Evolutionary conservation across 64 coral and sea anemone genomes (phyloP).

Genomic region (Acropora tenuis): DNA sequence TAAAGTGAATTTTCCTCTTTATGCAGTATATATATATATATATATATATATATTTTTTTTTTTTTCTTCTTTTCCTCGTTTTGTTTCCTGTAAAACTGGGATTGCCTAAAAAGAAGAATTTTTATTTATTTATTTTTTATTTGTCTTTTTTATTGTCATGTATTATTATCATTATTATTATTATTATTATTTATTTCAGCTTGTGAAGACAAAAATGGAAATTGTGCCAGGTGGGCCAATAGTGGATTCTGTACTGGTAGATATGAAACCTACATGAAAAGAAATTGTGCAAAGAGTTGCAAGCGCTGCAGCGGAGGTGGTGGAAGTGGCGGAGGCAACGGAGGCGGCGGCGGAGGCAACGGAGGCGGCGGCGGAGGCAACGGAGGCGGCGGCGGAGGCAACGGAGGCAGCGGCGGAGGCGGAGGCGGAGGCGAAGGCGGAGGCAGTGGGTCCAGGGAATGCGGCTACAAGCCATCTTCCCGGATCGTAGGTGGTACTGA

Average conservation of each 20-base stretch:
- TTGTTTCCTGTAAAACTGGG: too few species aligned
- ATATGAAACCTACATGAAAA: constrained; percentile 31
- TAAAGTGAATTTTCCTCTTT: too few species aligned
- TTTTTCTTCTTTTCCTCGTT: too few species aligned
- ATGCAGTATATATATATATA: too few species aligned
- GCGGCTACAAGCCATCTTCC: constrained; percentile 59
- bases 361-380: background rate
- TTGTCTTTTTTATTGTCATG: too few species aligned
- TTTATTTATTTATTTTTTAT: too few species aligned
- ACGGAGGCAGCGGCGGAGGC: background rate
- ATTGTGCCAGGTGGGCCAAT: background rate
- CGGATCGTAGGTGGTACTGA: constrained; percentile 72
- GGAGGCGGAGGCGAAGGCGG: constrained; percentile 1
- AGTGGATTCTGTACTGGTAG: constrained; percentile 33
- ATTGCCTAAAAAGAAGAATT: too few species aligned
- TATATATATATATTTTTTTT: too few species aligned
- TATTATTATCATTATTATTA: too few species aligned
- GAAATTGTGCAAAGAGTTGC: constrained; percentile 53
- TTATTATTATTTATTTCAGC: background rate
- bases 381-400: background rate
- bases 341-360: background rate
- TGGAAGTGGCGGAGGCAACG: too few species aligned
- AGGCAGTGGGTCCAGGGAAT: background rate
- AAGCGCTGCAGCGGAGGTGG: constrained; percentile 5
- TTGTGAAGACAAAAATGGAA: background rate